These are phyloP conservation scores for Chymomyza costata DNA, from an alignment of 1,140 invertebrate genomes.

Conservation along the genomic window DNA sequence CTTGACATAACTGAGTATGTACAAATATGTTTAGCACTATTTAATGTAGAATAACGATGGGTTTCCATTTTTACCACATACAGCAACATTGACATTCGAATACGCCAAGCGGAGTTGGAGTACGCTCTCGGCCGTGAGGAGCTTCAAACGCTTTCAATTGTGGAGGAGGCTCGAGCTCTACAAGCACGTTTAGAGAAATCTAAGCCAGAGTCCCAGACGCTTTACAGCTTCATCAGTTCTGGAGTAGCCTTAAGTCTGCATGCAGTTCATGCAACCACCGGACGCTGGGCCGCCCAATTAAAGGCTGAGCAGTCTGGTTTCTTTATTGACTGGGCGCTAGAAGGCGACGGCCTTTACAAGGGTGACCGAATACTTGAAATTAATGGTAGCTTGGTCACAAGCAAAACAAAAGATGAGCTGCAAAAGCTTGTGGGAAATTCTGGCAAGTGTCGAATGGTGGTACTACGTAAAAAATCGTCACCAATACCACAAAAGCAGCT, in stretches of 20 bases:
- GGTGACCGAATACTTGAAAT: slow-evolving; percentile 90
- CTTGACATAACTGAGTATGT: slow-evolving; percentile 86
- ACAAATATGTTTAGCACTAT: neutral
- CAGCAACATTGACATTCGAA: slow-evolving; percentile 92
- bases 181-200: slow-evolving; percentile 83
- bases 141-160: slow-evolving; percentile 86
- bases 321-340: slow-evolving; percentile 85
- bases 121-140: slow-evolving; percentile 92
- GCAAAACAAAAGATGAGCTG: slow-evolving; percentile 82
- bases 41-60: too few species aligned
- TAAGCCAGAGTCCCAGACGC: slow-evolving; percentile 61
- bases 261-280: slow-evolving; percentile 81
- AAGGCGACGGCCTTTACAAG: slow-evolving; percentile 83
- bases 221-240: slow-evolving; percentile 70
- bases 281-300: slow-evolving; percentile 77
- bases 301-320: slow-evolving; percentile 79
- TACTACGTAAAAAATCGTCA: slow-evolving; percentile 76
- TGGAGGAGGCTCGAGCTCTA: slow-evolving; percentile 88
- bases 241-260: slow-evolving; percentile 77
- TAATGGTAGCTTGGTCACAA: slow-evolving; percentile 86
- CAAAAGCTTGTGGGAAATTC: slow-evolving; percentile 72
- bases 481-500: slow-evolving; percentile 55
- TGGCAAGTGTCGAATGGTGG: slow-evolving; percentile 77
- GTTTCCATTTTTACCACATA: slow-evolving; percentile 39
- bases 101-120: slow-evolving; percentile 91